A percentile compares a stretch with the other conserved stretches of the same genome.
phyloP scores from a whole-genome alignment of 2,797 vertebrate genomes.

The Crypturellus tataupa region DNA sequence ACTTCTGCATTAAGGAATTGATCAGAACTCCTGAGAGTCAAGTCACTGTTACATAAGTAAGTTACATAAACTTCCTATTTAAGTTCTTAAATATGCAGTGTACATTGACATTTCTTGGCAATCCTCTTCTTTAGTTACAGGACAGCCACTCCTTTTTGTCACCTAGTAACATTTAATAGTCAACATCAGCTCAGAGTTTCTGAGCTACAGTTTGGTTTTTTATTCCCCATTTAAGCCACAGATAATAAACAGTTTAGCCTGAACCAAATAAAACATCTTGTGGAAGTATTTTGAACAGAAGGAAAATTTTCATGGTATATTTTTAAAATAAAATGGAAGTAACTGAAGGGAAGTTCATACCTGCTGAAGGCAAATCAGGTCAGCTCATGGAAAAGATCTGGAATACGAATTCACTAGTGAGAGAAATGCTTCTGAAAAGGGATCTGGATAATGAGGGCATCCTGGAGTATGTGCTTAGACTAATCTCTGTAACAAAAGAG shows the following conservation, averaged over 20 bases:
- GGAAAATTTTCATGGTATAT: background rate
- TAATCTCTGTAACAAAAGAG: slow-evolving; percentile 63
- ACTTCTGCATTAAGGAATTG: background rate
- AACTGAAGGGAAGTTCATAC: slow-evolving; percentile 10
- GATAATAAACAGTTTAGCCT: background rate
- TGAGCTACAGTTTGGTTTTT: background rate
- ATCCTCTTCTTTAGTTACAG: background rate
- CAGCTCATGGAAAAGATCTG: slow-evolving; percentile 72
- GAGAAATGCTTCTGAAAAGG: slow-evolving; percentile 28
- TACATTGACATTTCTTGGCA: background rate
- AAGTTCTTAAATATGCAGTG: background rate
- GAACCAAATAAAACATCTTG: background rate
- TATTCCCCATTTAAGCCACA: background rate
- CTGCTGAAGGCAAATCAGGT: slow-evolving; percentile 49
- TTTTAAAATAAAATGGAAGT: slow-evolving; percentile 57
- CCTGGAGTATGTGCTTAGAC: background rate
- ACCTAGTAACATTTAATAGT: slow-evolving; percentile 79
- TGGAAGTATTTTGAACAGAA: background rate
- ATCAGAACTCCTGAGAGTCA: background rate
- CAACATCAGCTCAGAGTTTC: slow-evolving; percentile 69
- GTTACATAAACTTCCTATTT: background rate
- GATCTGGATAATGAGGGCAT: slow-evolving; percentile 7
- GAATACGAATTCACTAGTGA: slow-evolving; percentile 60
- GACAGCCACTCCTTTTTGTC: slow-evolving; percentile 70
- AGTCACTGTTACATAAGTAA: background rate